Evolutionary conservation across 2,113 vertebrate species (phyloP).

Genomic region (Ploceus nigricollis): DNA sequence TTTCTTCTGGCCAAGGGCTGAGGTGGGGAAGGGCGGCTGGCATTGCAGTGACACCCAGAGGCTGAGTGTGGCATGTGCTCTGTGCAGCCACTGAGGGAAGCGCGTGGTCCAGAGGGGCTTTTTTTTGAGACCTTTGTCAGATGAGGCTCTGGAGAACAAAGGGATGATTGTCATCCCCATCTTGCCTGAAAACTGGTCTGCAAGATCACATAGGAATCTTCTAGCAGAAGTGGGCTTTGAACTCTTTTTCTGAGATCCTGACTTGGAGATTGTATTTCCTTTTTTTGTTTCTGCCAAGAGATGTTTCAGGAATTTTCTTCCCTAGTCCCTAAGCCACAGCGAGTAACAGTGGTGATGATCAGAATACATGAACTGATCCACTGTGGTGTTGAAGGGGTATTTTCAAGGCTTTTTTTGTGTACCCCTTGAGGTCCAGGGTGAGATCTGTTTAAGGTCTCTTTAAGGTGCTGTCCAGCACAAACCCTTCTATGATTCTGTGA

Average conservation of each 20-base stretch:
- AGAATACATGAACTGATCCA: background rate
- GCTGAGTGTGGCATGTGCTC: background rate
- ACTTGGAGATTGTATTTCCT: background rate
- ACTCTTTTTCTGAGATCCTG: background rate
- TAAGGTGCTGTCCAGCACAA: background rate
- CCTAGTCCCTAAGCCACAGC: background rate
- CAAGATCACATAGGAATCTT: background rate
- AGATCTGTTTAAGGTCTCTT: background rate
- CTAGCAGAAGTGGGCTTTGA: background rate
- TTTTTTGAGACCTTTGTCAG: background rate
- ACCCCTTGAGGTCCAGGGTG: no score
- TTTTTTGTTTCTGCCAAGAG: background rate
- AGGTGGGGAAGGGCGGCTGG: background rate
- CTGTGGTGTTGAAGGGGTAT: background rate
- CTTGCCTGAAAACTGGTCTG: background rate
- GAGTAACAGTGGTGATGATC: background rate
- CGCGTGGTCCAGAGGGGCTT: fast-evolving
- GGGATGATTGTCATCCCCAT: background rate
- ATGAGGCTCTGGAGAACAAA: background rate
- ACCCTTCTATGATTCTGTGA: background rate
- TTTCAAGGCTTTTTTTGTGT: background rate
- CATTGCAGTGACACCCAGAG: background rate
- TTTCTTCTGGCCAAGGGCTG: background rate
- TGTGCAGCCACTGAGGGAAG: background rate
- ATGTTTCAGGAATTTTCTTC: background rate